phyloP scores from a whole-genome alignment of 2,797 vertebrate species.

The Phataginus tricuspis region DNA sequence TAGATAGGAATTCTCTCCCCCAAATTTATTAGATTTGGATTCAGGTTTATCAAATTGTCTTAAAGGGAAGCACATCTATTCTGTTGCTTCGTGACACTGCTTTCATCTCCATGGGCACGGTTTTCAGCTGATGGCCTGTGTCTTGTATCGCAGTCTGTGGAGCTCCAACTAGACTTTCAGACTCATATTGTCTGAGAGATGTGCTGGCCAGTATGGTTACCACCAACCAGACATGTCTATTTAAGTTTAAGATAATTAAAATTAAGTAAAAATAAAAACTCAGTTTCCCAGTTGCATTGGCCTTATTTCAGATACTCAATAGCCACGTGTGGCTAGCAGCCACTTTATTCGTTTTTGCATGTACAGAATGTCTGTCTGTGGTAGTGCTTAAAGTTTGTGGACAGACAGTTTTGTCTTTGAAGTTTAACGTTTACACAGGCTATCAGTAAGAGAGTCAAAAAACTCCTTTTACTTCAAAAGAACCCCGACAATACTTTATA shows the following conservation, averaged over 20 bases:
- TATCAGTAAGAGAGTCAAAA: neutral
- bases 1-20: neutral
- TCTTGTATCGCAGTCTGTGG: neutral
- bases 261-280: neutral
- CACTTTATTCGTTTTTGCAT: neutral
- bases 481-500: neutral
- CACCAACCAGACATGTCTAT: neutral
- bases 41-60: neutral
- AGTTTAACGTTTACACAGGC: neutral
- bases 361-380: neutral
- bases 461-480: neutral
- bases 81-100: neutral
- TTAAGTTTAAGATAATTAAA: neutral
- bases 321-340: neutral
- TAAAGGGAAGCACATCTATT: neutral
- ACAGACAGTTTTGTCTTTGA: neutral
- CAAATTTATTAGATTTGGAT: neutral
- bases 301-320: neutral
- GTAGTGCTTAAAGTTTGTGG: neutral
- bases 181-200: neutral
- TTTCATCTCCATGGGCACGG: neutral
- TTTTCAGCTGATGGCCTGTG: neutral
- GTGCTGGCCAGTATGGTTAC: neutral
- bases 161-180: neutral
- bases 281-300: neutral